Percentiles rank a stretch among this genome's conserved stretches.
These are phyloP conservation scores for Temnothorax rugatulus DNA, from an alignment of 2,888 invertebrate genomes.

Conservation along the genomic window DNA sequence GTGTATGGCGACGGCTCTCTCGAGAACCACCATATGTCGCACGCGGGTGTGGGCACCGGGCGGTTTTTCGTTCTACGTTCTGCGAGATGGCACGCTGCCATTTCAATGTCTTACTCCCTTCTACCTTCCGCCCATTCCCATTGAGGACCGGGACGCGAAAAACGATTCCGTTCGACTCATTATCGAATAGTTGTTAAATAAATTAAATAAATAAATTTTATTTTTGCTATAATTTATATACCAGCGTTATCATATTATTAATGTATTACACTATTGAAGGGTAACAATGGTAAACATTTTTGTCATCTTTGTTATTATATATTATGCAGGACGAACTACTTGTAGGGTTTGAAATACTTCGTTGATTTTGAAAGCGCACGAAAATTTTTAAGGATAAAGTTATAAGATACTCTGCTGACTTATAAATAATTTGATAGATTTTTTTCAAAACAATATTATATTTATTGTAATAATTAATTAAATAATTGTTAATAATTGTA, in stretches of 20 bases:
- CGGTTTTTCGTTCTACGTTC: constrained; percentile 68
- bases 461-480: not conserved
- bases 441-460: not conserved
- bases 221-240: not conserved
- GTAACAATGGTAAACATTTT: not conserved
- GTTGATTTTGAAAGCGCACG: not conserved
- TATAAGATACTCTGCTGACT: not conserved
- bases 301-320: not conserved
- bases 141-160: not conserved
- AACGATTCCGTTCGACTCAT: constrained; percentile 1
- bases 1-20: constrained; percentile 47
- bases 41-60: constrained; percentile 70
- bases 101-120: constrained; percentile 57
- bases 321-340: not conserved
- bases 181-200: not conserved
- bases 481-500: not conserved
- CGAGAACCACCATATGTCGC: constrained; percentile 77
- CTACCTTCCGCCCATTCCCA: constrained; percentile 26
- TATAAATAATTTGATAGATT: not conserved
- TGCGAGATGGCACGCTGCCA: constrained; percentile 65
- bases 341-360: not conserved
- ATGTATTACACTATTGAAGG: not conserved
- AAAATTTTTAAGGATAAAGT: not conserved
- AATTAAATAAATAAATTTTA: not conserved
- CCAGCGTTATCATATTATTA: not conserved